Base-by-base conservation (phyloP, 2,113 vertebrate species). In the Eonycteris spelaea region DNA sequence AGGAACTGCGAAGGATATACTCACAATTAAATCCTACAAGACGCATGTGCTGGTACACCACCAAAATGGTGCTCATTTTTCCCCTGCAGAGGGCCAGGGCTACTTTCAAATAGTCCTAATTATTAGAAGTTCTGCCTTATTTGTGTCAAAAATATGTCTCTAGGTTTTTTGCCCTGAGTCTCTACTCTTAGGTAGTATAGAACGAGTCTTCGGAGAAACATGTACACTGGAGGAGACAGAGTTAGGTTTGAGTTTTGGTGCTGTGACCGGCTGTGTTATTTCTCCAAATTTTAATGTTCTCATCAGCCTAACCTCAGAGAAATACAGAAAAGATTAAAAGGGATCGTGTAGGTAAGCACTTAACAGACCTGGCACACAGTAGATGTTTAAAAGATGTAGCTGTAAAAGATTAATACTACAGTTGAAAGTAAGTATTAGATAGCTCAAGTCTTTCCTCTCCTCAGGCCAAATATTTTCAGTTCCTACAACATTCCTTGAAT, bases 261-360 rank as follows among this genome's bases (percentile, higher is more conserved):
- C 82, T 45, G 15, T 67, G 30, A 45, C 0, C 35, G 22, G 91
- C 59, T 85, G 7, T 28, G 38, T 35, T 51, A 75, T 53, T 85
- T 85, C 80, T 67, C 57, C 67, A 77, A 77, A 86, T 67, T 67
- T 67, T 38, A 77, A 22, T 71, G 59, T 77, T 53, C 71, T 92
- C 30, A 93, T 57, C 45, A 57, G 71, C 19, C 35, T 77, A 86
- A 75, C 61, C 59, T 86, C 71, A 55, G 16, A 67, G 15, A 40
- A 77, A 77, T 35, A 77, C 30, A 85, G n/a, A 83, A 91, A 80
- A 22, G 12, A 83, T 65, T 75, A 92, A 92, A 92, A 75, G 70
- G n/a, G 22, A 85, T 75, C 15, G 67, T 77, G 45, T 6, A 92
- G n/a, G 40, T 73, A 91, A 91, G 78, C 67, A 90, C 48, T 68